Percentiles rank a stretch among this genome's conserved stretches.
Conservation (phyloP, 2,888 invertebrate genomes). For the Melanostoma mellinum region DNA sequence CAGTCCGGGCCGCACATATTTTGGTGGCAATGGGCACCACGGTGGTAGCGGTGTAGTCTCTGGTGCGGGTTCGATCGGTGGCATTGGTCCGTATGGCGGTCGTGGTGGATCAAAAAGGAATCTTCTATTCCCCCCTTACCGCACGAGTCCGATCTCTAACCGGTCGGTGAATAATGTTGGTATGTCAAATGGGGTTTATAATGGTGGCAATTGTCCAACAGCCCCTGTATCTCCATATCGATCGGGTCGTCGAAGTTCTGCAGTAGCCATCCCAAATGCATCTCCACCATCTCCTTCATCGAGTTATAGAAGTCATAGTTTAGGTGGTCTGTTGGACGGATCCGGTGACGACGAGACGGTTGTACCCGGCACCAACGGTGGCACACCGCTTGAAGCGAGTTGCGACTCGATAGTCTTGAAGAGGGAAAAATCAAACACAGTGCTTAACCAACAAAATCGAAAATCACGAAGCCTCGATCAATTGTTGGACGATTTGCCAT, state of each 20-base stretch:
- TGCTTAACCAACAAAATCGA: conserved; percentile 80
- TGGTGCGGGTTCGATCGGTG: conserved; percentile 76
- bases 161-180: conserved; percentile 75
- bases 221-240: conserved; percentile 74
- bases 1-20: conserved; percentile 85
- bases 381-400: conserved; percentile 26
- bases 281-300: conserved; percentile 79
- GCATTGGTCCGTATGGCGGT: conserved; percentile 76
- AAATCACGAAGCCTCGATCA: conserved; percentile 87
- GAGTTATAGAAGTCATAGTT: conserved; percentile 84
- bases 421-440: conserved; percentile 77
- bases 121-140: conserved; percentile 78
- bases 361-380: conserved; percentile 68
- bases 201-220: conserved; percentile 44
- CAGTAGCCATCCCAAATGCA: conserved; percentile 79
- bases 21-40: conserved; percentile 78
- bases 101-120: conserved; percentile 78
- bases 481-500: conserved; percentile 83
- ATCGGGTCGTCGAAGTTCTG: conserved; percentile 79
- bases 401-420: conserved; percentile 75
- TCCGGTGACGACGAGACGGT: conserved; percentile 55
- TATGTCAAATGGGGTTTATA: conserved; percentile 78
- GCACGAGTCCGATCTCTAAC: conserved; percentile 78
- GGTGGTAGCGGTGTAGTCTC: conserved; percentile 74
- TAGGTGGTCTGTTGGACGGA: conserved; percentile 85